Base-by-base conservation (phyloP, 2,888 invertebrate genomes). In the Iselma pallidipennis region DNA sequence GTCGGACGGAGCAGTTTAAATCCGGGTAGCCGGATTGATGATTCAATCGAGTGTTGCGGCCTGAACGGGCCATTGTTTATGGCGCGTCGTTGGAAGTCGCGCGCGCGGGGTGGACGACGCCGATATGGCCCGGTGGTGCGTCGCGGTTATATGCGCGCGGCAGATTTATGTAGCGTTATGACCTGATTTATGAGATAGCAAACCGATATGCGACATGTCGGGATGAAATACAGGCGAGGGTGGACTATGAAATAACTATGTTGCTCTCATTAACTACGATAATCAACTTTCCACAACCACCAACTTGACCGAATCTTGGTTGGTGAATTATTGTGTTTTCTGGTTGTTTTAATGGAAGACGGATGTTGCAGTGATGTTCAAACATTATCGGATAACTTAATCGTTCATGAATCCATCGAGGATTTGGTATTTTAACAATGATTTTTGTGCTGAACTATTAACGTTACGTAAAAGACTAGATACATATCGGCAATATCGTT, bases 101-200 rank as follows among this genome's bases (percentile, higher is more conserved):
- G 68, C 21, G 6, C 29, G 2, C 5, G 73, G 67, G 53, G 71
- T 72, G 74, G 74, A 72, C 75, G 73, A 45, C 10, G 23, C 71
- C 73, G 75, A 75, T 75, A 76, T 77, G 72, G 73, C 66, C 71
- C 54, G 63, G 59, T 42, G 56, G 28, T 57, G 51, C 50, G 51
- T 61, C 58, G 61, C 56, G 59, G 63, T 63, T 60, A 63, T 63
- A 60, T 57, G 45, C 21, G 31, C 56, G 45, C 55, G 33, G 71
- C 75, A 77, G 78, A 79, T 79, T 79, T 79, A 79, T 79, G 78
- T 78, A 74, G 76, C 78, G 78, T 75, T 77, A 74, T 75, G 72
- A 69, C 67, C 72, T 78, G 79, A 79, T 78, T 77, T 78, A 79
- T 77, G 76, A 73, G 66, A 71, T 72, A 71, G 73, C 72, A 71